These are phyloP conservation scores for Phasia obesa DNA, from an alignment of 2,888 invertebrate genomes.

Conservation along the genomic window DNA sequence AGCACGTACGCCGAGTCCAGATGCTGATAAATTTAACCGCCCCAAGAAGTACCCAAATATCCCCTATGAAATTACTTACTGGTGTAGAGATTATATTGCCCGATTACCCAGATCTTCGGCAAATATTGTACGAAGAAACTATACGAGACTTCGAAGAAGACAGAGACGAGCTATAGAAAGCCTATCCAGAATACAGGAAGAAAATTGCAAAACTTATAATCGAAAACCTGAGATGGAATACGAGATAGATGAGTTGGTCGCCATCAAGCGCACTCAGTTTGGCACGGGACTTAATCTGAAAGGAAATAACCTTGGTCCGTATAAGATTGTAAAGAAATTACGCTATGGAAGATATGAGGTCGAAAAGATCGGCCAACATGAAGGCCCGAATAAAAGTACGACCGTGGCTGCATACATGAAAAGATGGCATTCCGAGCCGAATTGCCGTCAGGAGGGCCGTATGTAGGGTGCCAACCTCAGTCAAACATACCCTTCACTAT, in stretches of 20 bases:
- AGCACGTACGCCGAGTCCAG: slow-evolving; percentile 29
- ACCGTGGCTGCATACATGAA: slow-evolving; percentile 20
- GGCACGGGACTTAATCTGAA: slow-evolving; percentile 7
- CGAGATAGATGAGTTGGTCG: slow-evolving; percentile 60
- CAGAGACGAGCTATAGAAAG: slow-evolving; percentile 27
- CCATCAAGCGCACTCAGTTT: slow-evolving; percentile 60
- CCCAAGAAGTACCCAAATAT: too few relatives aligned
- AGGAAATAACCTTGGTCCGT: too few relatives aligned
- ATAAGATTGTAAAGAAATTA: too few relatives aligned
- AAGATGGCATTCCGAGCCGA: slow-evolving; percentile 16
- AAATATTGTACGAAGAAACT: not conserved
- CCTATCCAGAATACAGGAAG: slow-evolving; percentile 3
- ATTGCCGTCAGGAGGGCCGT: slow-evolving; percentile 5
- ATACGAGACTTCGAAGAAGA: too few relatives aligned
- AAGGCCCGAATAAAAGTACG: too few relatives aligned
- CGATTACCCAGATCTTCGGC: not conserved
- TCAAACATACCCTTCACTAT: too few relatives aligned
- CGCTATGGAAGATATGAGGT: too few relatives aligned
- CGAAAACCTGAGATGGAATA: not conserved
- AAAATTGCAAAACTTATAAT: slow-evolving; percentile 19
- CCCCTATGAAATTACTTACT: slow-evolving; percentile 10
- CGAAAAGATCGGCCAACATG: too few relatives aligned
- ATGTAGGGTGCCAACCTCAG: too few relatives aligned
- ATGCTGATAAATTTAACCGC: slow-evolving; percentile 20
- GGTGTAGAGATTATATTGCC: slow-evolving; percentile 31